Evolutionary conservation across 2,797 vertebrate species (phyloP), one percentile per base, ranked within the genome.

Genomic region (Enteromius argenteus): DNA sequence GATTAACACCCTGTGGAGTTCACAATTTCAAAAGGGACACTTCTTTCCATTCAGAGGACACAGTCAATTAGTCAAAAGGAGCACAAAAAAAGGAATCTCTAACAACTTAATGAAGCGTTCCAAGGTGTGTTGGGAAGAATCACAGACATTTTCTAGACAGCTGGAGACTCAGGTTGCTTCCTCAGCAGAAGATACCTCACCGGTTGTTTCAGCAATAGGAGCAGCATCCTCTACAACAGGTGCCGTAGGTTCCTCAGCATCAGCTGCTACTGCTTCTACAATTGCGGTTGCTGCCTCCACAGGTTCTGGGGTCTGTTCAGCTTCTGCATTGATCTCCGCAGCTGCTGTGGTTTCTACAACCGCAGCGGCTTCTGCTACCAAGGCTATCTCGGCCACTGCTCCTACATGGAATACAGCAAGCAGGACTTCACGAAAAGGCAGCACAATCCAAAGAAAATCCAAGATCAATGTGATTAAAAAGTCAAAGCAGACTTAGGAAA

Each of bases 181-280:
- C 84, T 93, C 93, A 46, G 84, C 86, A 51, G 88, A 83, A 1
- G 90, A 84, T 15, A 64, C 86, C 69, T 91, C 91, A 79, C 71
- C 83, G 9, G 46, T 71, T 21, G 62, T 66, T 67, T 78, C 86
- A 11, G 71, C 77, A 5, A 71, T 35, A 8, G 62, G 64, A 15
- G 5, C 82, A n/a, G 64, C 30, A 0, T 44, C 80, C 0, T 46
- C 83, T 0, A 83, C 79, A 15, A 90, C 91, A 1, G 81, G 42
- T 4, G 7, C 74, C 35, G 44, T 19, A 3, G 14, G 85, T 44
- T 89, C 92, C 75, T 84, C 35, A 0, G 51, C 83, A 11, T 1
- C 80, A 49, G 86, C 62, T 46, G 86, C 58, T 35, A 49, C 81
- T 0, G 73, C 73, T 35, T 74, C 81, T 13, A 46, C 81, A 14